A percentile compares a stretch with the other conserved stretches of the same genome.
Evolutionary conservation across 2,888 invertebrate species (phyloP).

Genomic region (Agrotis exclamationis): DNA sequence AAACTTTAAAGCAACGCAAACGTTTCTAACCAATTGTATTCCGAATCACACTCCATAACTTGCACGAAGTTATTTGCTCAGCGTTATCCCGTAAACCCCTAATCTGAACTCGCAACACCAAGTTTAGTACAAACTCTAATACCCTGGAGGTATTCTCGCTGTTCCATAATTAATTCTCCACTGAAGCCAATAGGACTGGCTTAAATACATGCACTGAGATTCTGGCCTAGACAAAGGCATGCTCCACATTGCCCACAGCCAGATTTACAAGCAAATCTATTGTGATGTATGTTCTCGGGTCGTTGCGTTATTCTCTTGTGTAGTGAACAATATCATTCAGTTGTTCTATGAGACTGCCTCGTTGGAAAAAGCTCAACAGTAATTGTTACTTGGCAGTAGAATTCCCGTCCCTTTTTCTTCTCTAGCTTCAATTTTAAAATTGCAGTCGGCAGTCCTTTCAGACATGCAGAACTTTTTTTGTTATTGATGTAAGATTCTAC

Average conservation of each 20-base stretch:
- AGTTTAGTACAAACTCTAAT: slow-evolving; percentile 61
- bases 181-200: slow-evolving; percentile 55
- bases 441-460: slow-evolving; percentile 9
- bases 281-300: slow-evolving; percentile 42
- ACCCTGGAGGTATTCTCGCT: slow-evolving; percentile 60
- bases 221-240: slow-evolving; percentile 52
- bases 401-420: neutral
- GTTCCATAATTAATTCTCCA: slow-evolving; percentile 70
- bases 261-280: slow-evolving; percentile 53
- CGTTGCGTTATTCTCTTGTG: slow-evolving; percentile 32
- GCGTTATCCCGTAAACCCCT: slow-evolving; percentile 52
- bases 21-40: slow-evolving; percentile 45
- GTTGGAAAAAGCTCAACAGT: slow-evolving; percentile 9
- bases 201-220: slow-evolving; percentile 55
- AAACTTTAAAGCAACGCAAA: slow-evolving; percentile 34
- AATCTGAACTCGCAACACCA: slow-evolving; percentile 57
- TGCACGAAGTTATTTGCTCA: slow-evolving; percentile 52
- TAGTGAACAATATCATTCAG: slow-evolving; percentile 23
- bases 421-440: slow-evolving; percentile 9
- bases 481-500: neutral
- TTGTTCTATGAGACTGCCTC: slow-evolving; percentile 26
- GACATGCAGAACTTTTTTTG: neutral
- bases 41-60: slow-evolving; percentile 50
- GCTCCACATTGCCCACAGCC: slow-evolving; percentile 39
- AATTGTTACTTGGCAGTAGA: slow-evolving; percentile 16